Evolutionary conservation across 2,797 vertebrate genomes (phyloP).

Genomic region (Phalanger gymnotis): DNA sequence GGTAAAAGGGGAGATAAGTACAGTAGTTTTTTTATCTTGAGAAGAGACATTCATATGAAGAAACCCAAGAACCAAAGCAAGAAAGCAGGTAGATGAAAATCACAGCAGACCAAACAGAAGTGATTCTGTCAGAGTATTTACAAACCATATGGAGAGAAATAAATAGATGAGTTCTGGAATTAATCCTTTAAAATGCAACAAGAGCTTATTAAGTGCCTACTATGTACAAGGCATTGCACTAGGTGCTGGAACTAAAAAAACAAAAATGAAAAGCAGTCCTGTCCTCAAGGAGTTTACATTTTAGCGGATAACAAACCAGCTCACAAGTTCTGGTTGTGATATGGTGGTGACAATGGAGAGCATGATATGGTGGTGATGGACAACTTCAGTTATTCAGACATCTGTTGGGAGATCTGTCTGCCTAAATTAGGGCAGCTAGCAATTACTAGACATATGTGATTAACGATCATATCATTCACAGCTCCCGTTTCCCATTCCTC

Average conservation of each 20-base stretch:
- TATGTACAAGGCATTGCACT: not conserved
- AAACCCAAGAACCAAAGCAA: not conserved
- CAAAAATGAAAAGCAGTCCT: not conserved
- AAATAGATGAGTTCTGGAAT: not conserved
- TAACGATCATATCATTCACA: not conserved
- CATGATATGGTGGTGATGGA: not conserved
- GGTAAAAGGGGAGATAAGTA: not conserved
- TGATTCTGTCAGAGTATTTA: not conserved
- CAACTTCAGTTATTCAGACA: not conserved
- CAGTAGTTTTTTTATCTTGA: not conserved
- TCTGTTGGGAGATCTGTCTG: not conserved
- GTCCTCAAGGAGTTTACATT: not conserved
- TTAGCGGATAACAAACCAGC: not conserved
- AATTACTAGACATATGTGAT: not conserved
- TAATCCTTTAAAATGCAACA: not conserved
- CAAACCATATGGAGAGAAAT: not conserved
- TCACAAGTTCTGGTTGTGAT: not conserved
- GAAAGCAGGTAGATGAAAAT: not conserved
- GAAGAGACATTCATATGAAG: not conserved
- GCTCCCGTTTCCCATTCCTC: not conserved
- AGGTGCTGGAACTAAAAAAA: not conserved
- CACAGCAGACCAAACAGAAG: not conserved
- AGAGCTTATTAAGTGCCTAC: not conserved
- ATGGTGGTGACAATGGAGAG: too few species aligned
- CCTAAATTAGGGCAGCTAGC: not conserved